Evolutionary conservation across 2,113 vertebrate species (phyloP), one percentile per base, ranked within the genome.

Genomic region (Heteronetta atricapilla): DNA sequence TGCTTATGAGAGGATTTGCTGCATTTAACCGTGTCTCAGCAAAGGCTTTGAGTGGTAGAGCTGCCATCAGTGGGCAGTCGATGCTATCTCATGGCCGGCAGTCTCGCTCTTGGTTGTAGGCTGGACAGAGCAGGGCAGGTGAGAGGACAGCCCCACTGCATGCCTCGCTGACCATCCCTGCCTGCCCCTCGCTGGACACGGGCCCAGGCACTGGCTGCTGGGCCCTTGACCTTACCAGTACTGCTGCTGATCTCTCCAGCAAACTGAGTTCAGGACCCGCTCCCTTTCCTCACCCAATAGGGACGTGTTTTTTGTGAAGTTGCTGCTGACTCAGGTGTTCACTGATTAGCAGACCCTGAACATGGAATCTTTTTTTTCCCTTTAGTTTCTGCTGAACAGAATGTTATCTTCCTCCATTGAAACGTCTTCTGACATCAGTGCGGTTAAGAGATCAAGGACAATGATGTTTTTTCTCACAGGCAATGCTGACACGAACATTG

Each of bases 201-300:
- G 60, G 56, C 60, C 28, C 42, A 33, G 80, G 12, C 20, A 16
- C 76, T 44, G 26, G 4, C 64, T 84, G 55, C 66, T 77, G 64
- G 77, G 90, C n/a, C 81, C 74, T 82, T 96, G 80, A 94, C 81
- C 83, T 72, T 69, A 3, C 0, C 2, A 0, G 69, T 31, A 31
- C 74, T 2, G 9, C 44, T 0, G 3, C 78, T 87, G 89, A 36
- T 91, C 86, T 55, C 31, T 77, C 15, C 52, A 48, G 69, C 77
- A 59, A 68, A 36, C 80, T 69, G 44, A 70, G 74, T 40, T 58
- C 14, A 62, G 80, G 88, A 60, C 79, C 80, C 25, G 29, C 91
- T 96, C 93, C 92, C 93, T 88, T 50, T 82, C 10, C 83, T 88
- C 7, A 0, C 76, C 92, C 93, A 95, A 95, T 94, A 15, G 76